These are phyloP conservation scores for Drosophila koepferae DNA, from an alignment of 2,888 invertebrate species.

Conservation along the genomic window DNA sequence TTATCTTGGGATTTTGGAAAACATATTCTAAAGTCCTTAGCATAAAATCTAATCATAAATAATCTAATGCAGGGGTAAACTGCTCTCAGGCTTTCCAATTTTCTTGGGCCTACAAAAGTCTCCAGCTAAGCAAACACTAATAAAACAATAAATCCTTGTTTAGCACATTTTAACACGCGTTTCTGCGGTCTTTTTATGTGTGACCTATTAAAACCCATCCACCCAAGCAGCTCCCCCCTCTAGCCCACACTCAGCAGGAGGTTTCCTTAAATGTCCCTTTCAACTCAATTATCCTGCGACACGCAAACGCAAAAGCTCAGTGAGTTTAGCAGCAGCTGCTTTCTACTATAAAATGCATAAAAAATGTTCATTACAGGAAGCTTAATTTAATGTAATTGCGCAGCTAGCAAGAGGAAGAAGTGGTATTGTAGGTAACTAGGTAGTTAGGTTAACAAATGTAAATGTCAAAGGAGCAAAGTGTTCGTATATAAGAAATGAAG, in stretches of 20 bases:
- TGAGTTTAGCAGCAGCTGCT: conserved; percentile 22
- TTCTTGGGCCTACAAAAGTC: conserved; percentile 4
- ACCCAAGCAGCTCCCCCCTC: background rate
- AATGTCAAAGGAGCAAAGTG: conserved; percentile 44
- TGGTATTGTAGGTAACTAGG: background rate
- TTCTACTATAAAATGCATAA: conserved; percentile 37
- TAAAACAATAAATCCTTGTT: conserved; percentile 56
- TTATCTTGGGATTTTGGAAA: background rate
- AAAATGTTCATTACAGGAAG: conserved; percentile 71
- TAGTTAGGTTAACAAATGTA: conserved; percentile 35
- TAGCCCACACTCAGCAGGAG: background rate
- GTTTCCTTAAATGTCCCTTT: conserved; percentile 28
- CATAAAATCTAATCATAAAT: background rate
- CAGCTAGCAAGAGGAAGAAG: background rate
- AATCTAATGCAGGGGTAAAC: background rate
- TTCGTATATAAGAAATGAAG: conserved; percentile 24
- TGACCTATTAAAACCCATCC: conserved; percentile 46
- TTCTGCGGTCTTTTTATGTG: conserved; percentile 57
- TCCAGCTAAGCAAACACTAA: conserved; percentile 31
- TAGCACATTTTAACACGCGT: conserved; percentile 45
- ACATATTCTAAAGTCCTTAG: background rate
- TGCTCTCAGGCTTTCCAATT: conserved; percentile 18
- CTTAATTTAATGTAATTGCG: conserved; percentile 65
- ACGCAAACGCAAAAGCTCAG: conserved; percentile 45
- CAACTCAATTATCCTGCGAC: conserved; percentile 70